A percentile compares a stretch with the other conserved stretches of the same genome.
phyloP scores from a whole-genome alignment of 2,113 vertebrate species.

The Meles meles region DNA sequence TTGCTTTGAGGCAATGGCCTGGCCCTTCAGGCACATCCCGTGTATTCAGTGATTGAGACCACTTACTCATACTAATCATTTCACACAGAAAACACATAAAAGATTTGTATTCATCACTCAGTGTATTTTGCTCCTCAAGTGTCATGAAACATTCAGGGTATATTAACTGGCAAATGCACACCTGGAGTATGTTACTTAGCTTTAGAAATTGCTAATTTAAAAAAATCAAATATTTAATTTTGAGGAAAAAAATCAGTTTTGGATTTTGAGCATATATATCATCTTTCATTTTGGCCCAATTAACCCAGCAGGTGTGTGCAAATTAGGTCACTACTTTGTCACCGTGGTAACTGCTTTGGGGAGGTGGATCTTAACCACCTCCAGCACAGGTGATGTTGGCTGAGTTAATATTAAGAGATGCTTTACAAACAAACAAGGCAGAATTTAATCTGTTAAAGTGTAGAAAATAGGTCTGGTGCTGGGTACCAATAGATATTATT shows the following conservation, averaged over 20 bases:
- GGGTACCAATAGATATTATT: not conserved
- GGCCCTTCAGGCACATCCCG: not conserved
- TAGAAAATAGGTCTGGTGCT: constrained; percentile 24
- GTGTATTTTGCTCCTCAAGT: constrained; percentile 70
- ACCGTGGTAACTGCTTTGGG: constrained; percentile 72
- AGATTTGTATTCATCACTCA: constrained; percentile 71
- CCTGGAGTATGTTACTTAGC: constrained; percentile 73
- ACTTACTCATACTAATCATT: constrained; percentile 56
- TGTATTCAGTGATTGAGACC: constrained; percentile 52
- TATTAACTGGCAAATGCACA: constrained; percentile 74
- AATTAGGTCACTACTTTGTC: constrained; percentile 77
- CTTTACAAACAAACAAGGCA: constrained; percentile 58
- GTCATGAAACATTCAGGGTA: constrained; percentile 72
- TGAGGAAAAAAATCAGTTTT: constrained; percentile 73
- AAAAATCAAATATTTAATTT: constrained; percentile 77
- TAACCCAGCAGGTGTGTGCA: constrained; percentile 77
- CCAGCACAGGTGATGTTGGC: constrained; percentile 66
- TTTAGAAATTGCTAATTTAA: constrained; percentile 76
- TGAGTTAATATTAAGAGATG: constrained; percentile 64
- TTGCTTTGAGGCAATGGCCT: constrained; percentile 6
- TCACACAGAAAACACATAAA: constrained; percentile 65
- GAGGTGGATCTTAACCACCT: constrained; percentile 65
- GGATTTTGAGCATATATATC: constrained; percentile 74
- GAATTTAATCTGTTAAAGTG: constrained; percentile 36
- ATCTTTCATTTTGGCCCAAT: constrained; percentile 77